phyloP scores from a whole-genome alignment of 1,140 invertebrate species.

The Brachystomella parvula region DNA sequence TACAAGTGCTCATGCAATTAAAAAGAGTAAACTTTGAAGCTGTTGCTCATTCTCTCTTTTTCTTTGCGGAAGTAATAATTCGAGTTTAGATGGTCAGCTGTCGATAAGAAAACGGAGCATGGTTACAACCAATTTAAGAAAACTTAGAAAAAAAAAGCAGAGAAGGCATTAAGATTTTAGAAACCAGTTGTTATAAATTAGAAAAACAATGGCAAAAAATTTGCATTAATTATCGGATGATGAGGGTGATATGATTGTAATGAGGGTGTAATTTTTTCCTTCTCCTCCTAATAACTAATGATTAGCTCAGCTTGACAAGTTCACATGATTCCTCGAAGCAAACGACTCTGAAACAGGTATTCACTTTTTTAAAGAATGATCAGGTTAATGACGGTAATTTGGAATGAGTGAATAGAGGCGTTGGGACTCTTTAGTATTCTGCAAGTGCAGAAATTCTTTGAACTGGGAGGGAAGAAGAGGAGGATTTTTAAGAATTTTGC shows the following conservation, averaged over 20 bases:
- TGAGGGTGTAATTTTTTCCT: neutral
- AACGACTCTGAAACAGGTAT: neutral
- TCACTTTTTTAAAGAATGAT: neutral
- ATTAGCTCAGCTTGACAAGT: constrained; percentile 4
- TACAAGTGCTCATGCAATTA: no score
- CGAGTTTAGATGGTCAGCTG: no score
- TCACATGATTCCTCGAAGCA: neutral
- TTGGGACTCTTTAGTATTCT: neutral
- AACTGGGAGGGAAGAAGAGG: neutral
- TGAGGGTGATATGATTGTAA: neutral
- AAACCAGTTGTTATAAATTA: no score
- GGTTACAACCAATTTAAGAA: no score
- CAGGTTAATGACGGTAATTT: constrained; percentile 4
- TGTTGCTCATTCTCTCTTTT: no score
- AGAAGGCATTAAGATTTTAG: no score
- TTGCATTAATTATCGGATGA: neutral
- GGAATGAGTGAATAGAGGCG: neutral
- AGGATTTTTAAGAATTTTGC: no score
- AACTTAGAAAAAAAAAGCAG: no score
- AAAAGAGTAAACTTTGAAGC: no score
- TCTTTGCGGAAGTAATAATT: no score
- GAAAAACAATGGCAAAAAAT: neutral
- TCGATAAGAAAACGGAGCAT: no score
- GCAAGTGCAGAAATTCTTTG: neutral
- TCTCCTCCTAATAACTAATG: neutral